Evolutionary conservation across 1,140 invertebrate genomes (phyloP), one percentile per base, ranked within the genome.

Genomic region (Drosophila teissieri): DNA sequence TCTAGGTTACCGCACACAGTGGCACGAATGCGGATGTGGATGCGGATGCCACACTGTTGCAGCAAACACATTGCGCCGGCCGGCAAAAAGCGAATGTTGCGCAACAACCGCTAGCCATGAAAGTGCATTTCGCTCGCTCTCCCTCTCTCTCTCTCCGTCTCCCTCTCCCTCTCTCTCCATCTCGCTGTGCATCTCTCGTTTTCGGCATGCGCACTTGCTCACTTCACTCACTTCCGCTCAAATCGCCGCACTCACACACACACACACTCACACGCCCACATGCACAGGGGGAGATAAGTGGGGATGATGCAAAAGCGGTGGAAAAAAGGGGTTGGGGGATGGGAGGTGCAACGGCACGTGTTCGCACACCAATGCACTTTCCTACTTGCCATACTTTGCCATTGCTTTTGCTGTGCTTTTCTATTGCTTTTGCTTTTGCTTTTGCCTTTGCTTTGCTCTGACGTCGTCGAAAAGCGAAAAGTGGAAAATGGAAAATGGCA

Each of bases 61-160:
- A 86, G 83, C 49, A 46, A 53, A 31, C 44, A 24, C 61, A 48
- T 65, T 89, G 83, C 76, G 81, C 86, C 86, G 86, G 85, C 86
- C 86, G 86, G 86, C 79, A 90, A 86, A 53, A 90, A 79, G 75
- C 76, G 62, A 77, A 68, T 73, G 82, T 90, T 90, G 82, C 81
- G 86, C 86, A 90, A 90, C 74, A 78, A 78, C n/a, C 51, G 49
- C 27, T 64, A 64, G 57, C 70, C 72, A 75, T 78, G 79, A 78
- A 88, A 86, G 83, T 86, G 84, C 84, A 89, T 68, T 89, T 78
- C 63, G 27, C 73, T 42, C 46, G 45, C 73, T 27, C 58, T 53
- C 39, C 11, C 52, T 15, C 69, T 39, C 52, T 65, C 4, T 24
- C 57, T 15, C n/a, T 15, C 52, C n/a, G n/a, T 15, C 69, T 39